Evolutionary conservation across 2,888 invertebrate species (phyloP).

Genomic region (Folsomia manolachei): DNA sequence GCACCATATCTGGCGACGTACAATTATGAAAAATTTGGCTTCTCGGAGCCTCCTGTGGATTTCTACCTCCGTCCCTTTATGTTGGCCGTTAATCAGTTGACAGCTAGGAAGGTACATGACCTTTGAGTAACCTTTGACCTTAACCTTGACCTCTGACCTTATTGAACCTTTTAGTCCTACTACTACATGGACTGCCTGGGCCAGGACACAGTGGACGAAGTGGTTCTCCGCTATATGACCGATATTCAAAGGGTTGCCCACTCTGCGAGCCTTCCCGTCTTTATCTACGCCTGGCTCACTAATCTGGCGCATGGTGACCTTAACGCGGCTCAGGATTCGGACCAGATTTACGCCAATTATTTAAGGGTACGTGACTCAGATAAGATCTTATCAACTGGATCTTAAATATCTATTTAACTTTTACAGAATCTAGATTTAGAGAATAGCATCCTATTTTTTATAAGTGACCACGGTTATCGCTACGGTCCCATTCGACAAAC

Average conservation of each 20-base stretch:
- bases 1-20: conserved; percentile 69
- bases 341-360: not conserved
- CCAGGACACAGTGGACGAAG: conserved; percentile 36
- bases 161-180: not conserved
- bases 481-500: conserved; percentile 68
- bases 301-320: conserved; percentile 40
- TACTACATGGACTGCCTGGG: conserved; percentile 41
- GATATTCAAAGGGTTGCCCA: conserved; percentile 26
- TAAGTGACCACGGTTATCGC: not conserved
- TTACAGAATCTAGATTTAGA: not conserved
- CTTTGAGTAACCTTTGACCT: not conserved
- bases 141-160: conserved; percentile 2
- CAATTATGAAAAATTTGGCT: conserved; percentile 69
- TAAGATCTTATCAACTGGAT: no score
- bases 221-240: conserved; percentile 32
- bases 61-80: conserved; percentile 76
- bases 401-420: not conserved
- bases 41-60: conserved; percentile 71
- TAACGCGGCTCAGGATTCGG: conserved; percentile 21
- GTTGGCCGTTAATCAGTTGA: conserved; percentile 54
- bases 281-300: conserved; percentile 43
- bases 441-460: conserved; percentile 54
- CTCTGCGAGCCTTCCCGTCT: conserved; percentile 26
- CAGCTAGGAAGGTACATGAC: conserved; percentile 12
- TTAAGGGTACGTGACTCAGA: not conserved